A percentile compares a stretch with the other conserved stretches of the same genome.
phyloP scores from a whole-genome alignment of 2,113 vertebrate species.

The Formicarius rufipectus region DNA sequence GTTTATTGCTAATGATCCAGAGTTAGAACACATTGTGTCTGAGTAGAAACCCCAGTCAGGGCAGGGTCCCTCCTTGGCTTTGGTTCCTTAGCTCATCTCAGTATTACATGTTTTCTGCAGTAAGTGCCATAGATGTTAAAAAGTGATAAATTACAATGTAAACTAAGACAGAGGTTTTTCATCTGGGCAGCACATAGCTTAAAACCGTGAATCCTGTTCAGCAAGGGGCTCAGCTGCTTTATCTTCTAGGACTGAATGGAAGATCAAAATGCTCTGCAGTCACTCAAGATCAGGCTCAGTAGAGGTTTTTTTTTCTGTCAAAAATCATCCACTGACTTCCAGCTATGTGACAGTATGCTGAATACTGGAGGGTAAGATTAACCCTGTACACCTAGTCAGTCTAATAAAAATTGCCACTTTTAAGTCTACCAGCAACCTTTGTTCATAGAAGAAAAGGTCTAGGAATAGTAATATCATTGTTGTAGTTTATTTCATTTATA shows the following conservation, averaged over 20 bases:
- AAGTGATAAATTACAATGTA: not conserved
- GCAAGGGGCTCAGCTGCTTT: not conserved
- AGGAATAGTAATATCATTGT: not conserved
- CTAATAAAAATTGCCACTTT: not conserved
- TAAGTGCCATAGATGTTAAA: not conserved
- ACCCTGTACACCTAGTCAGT: not conserved
- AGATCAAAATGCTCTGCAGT: slow-evolving; percentile 25
- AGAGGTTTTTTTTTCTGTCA: slow-evolving; percentile 34
- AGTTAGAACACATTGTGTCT: not conserved
- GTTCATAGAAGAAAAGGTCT: not conserved
- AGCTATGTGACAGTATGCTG: slow-evolving; percentile 31
- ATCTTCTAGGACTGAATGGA: not conserved
- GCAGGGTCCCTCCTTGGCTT: not conserved
- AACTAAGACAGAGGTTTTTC: not conserved
- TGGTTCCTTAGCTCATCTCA: not conserved
- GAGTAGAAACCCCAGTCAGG: not conserved
- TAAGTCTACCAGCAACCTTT: not conserved
- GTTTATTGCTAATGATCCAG: not conserved
- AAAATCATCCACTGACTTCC: not conserved
- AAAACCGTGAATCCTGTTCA: not conserved
- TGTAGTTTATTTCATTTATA: not conserved
- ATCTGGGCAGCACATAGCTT: not conserved
- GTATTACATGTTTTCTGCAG: not conserved
- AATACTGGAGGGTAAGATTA: slow-evolving; percentile 44
- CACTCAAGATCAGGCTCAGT: slow-evolving; percentile 14